phyloP scores from a whole-genome alignment of 2,797 vertebrate species.

The Platyrinchus mystaceus region DNA sequence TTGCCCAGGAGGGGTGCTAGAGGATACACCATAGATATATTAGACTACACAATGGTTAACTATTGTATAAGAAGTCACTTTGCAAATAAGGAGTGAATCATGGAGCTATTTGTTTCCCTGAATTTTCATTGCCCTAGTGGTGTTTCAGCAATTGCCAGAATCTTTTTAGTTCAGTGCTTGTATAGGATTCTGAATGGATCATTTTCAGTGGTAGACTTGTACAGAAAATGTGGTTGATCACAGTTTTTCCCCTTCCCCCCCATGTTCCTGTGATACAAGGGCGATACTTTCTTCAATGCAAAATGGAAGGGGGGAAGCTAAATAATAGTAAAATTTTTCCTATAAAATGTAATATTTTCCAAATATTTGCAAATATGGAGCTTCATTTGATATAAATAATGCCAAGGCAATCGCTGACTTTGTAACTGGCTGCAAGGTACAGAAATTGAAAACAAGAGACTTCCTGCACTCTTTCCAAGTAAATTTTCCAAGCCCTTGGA shows the following conservation, averaged over 20 bases:
- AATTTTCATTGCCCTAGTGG: background rate
- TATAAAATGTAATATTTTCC: background rate
- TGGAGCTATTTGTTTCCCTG: background rate
- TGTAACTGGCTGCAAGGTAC: background rate
- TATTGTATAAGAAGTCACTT: background rate
- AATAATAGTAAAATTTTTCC: background rate
- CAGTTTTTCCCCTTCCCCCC: fast-evolving
- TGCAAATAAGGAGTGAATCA: background rate
- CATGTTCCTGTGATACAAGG: background rate
- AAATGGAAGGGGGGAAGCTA: background rate
- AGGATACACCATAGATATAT: background rate
- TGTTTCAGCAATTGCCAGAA: background rate
- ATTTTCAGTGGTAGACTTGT: background rate
- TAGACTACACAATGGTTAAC: background rate
- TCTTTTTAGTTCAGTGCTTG: background rate
- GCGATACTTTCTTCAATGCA: background rate
- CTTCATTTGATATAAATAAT: background rate
- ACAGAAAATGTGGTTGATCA: background rate
- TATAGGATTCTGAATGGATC: background rate
- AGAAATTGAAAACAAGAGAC: background rate
- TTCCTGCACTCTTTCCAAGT: background rate
- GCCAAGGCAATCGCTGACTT: background rate
- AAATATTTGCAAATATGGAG: background rate
- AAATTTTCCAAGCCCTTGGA: background rate
- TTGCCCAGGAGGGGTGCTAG: background rate